phyloP scores from a whole-genome alignment of 2,113 vertebrate genomes.

The Numida meleagris region DNA sequence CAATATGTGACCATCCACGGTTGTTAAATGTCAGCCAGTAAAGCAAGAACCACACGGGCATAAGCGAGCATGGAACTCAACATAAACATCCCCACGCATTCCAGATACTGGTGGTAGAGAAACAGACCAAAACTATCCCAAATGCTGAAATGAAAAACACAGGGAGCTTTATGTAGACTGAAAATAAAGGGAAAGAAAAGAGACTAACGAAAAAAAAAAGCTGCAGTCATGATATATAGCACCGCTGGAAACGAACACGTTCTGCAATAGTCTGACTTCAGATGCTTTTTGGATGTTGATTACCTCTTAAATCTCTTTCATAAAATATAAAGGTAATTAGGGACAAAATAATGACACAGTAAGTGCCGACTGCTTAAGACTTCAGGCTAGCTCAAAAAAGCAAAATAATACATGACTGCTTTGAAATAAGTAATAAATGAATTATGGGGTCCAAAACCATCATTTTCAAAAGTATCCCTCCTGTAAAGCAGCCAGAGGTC shows the following conservation, averaged over 20 bases:
- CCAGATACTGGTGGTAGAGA: not conserved
- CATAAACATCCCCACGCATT: not conserved
- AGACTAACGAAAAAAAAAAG: not conserved
- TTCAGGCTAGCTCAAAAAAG: not conserved
- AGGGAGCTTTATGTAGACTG: not conserved
- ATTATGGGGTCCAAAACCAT: slow-evolving; percentile 8
- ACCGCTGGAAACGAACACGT: not conserved
- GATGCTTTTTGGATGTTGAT: slow-evolving; percentile 48
- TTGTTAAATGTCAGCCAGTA: slow-evolving; percentile 2
- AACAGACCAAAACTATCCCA: not conserved
- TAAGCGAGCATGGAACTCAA: slow-evolving; percentile 26
- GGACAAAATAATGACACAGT: slow-evolving; percentile 47
- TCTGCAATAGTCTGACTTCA: slow-evolving; percentile 7
- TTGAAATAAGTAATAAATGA: slow-evolving; percentile 16
- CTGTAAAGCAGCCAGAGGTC: slow-evolving; percentile 15
- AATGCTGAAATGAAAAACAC: not conserved
- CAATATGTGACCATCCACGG: not conserved
- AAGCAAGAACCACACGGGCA: not conserved
- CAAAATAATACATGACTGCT: not conserved
- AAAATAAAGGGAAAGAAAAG: not conserved
- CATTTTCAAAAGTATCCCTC: slow-evolving; percentile 21
- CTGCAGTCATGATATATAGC: not conserved
- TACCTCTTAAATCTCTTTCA: slow-evolving; percentile 62
- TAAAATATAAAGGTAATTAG: slow-evolving; percentile 54
- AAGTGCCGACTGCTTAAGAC: slow-evolving; percentile 45